These are phyloP conservation scores for Cryptotermes secundus DNA, from an alignment of 1,140 invertebrate genomes.

Conservation along the genomic window DNA sequence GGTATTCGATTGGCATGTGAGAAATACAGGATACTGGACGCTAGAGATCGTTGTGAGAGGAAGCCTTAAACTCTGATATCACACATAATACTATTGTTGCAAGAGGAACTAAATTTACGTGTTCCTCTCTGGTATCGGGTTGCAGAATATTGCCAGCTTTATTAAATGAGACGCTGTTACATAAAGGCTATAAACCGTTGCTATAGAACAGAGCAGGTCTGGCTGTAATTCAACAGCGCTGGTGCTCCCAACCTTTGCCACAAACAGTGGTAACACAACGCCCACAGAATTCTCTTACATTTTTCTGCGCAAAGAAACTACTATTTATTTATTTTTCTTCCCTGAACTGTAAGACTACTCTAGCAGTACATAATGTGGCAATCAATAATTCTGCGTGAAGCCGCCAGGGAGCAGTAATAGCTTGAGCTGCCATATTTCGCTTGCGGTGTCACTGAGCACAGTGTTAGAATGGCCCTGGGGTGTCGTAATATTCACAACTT, in stretches of 20 bases:
- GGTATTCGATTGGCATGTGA: too few relatives aligned
- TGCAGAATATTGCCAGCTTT: neutral
- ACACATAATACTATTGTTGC: neutral
- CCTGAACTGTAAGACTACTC: neutral
- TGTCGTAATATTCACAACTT: constrained; percentile 10
- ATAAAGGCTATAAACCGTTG: neutral
- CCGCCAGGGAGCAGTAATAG: constrained; percentile 13
- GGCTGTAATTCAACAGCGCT: neutral
- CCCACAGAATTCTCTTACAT: neutral
- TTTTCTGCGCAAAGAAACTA: neutral
- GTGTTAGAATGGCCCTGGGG: constrained; percentile 6
- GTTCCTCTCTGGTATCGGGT: neutral
- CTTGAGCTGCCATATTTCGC: constrained; percentile 10
- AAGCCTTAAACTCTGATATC: neutral
- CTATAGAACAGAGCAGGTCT: neutral
- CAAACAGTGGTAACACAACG: constrained; percentile 1
- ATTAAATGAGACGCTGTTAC: neutral
- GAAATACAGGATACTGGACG: too few relatives aligned
- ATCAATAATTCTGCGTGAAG: constrained; percentile 17
- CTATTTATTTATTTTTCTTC: neutral
- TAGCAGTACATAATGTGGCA: neutral
- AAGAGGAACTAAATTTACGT: neutral
- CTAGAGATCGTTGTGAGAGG: too few relatives aligned
- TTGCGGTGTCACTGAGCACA: neutral
- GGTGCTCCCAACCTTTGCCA: neutral